Evolutionary conservation across 2,797 vertebrate species (phyloP), one percentile per base, ranked within the genome.

Genomic region (Periparus ater): DNA sequence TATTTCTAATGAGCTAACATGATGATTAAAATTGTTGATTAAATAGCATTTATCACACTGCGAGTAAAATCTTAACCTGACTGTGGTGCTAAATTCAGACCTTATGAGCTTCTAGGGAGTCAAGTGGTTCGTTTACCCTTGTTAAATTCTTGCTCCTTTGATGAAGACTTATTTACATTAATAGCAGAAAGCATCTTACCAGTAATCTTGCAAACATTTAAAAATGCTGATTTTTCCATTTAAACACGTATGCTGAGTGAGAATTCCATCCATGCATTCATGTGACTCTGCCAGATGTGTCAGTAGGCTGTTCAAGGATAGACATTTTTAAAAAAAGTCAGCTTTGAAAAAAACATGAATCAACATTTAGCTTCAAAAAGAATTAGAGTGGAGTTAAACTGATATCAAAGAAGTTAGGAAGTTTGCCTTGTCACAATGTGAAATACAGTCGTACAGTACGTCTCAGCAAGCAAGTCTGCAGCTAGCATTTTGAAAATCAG

Each of bases 331-430:
- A 91, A 89, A 94, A 85, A 38, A 97, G 54, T 91, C 62, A 72
- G 58, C 79, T 93, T 92, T 96, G 75, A 93, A 95, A 94, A 86
- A 95, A 83, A 74, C 78, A 89, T 89, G 75, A 95, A 89, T 93
- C 81, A 96, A 95, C 89, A 93, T 88, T 95, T 93, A 95, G 23
- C 81, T 96, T 97, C 95, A 94, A 96, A 96, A 68, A 95, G 89
- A 95, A 97, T 96, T 85, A 83, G 75, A 92, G 36, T 55, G 68
- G 42, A 92, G 70, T 91, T 96, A 96, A 97, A 93, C n/a, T 60
- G 87, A 89, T 78, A 93, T 97, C 91, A 97, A 97, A 95, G 85
- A 86, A 92, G 44, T 72, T 88, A 42, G 42, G 72, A 94, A 73
- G 89, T 86, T 93, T 88, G 36, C 44, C 91, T 83, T 96, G 93